These are phyloP conservation scores for Rostratula benghalensis DNA, from an alignment of 2,113 vertebrate genomes.

Conservation along the genomic window DNA sequence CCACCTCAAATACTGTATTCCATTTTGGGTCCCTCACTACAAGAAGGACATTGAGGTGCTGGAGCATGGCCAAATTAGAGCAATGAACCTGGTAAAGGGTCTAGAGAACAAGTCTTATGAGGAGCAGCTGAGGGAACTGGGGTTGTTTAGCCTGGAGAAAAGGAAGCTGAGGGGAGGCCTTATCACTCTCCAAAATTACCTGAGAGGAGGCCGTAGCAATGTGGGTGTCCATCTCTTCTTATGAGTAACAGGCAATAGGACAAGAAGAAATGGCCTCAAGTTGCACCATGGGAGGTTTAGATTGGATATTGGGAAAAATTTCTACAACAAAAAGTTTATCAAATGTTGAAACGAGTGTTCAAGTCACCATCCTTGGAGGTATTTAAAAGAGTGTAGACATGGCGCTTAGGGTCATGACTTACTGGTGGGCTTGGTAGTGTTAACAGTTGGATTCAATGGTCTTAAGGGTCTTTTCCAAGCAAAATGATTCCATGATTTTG, in stretches of 20 bases:
- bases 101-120: neutral
- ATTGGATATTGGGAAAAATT: neutral
- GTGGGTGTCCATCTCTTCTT: neutral
- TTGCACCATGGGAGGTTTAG: neutral
- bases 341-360: neutral
- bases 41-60: neutral
- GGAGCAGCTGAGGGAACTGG: neutral
- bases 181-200: too few species aligned
- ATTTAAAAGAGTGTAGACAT: neutral
- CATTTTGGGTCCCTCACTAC: neutral
- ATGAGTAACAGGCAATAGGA: neutral
- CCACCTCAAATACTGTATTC: too few species aligned
- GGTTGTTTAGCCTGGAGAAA: neutral
- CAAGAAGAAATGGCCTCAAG: neutral
- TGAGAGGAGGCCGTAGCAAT: neutral
- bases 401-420: neutral
- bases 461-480: neutral
- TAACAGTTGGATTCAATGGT: neutral
- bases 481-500: neutral
- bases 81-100: neutral
- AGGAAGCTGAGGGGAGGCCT: neutral
- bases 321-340: fast-evolving
- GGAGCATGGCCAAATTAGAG: neutral
- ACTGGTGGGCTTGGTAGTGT: neutral
- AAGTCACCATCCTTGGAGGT: neutral